Base-by-base conservation (phyloP, 2,888 invertebrate genomes). In the Trilocha varians region DNA sequence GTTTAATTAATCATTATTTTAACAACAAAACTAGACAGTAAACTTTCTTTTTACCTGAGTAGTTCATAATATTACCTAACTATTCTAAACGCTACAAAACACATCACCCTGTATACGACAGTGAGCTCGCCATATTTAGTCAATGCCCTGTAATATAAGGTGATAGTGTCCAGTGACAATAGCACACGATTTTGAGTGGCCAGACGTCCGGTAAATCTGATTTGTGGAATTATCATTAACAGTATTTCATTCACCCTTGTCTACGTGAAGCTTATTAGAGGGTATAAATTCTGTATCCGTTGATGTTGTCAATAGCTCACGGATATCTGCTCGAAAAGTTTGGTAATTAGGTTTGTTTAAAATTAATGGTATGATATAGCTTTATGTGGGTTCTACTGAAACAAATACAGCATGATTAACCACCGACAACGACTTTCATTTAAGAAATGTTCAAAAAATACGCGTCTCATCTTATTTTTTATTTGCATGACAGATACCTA, bases 171-270 rank as follows among this genome's bases (percentile, higher is more conserved):
- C 74, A 68, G 65, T 77, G 73, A 85, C 83, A 85, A 84, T 80
- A 53, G 77, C 53, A 58, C 70, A 70, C 69, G 74, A 71, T 74
- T 76, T 78, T 69, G 82, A 84, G 84, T 84, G 78, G 82, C 77
- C 83, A 74, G 74, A 69, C 75, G 83, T 77, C 82, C 80, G 66
- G 76, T 79, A 83, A 84, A 85, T 85, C 85, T 84, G 83, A 84
- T 85, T 85, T 84, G 82, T 78, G 83, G 83, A 83, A 80, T 85
- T 85, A 83, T 85, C 83, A 84, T 84, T 83, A 84, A 82, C 82
- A 76, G 78, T 76, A 80, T 84, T 83, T 77, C 78, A 78, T 73
- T 70, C 79, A 79, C 83, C 84, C 84, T 75, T 74, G 65, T 68
- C 67, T 66, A 66, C 60, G 62, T 63, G 65, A 66, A 78, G 77